Evolutionary conservation across 37 sponge, comb jelly and placozoan genomes (phyloP), one percentile per base, ranked within the genome.

Genomic region (Petrosia ficiformis): DNA sequence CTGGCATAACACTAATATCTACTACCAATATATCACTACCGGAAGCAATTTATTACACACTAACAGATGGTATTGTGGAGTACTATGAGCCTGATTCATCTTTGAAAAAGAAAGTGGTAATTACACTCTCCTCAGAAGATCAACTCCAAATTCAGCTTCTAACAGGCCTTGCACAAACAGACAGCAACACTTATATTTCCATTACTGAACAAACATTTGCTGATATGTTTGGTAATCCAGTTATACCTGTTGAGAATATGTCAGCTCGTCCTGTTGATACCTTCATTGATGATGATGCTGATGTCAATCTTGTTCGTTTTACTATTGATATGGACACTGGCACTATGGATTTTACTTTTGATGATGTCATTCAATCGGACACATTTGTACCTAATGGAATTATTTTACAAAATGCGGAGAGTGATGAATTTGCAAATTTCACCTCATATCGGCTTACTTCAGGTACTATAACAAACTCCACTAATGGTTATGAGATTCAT

Each of bases 321-420:
- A 88, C 86, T 2, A 70, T 95, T 56, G 93, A 95, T 42, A 39
- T 95, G 68, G 87, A 95, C 68, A 71, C 57, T 6, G 93, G 96
- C 22, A 85, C 57, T 22, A 73, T 95, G 63, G 82, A 87, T 30
- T 63, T 95, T 2, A 85, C 86, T 29, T 95, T 95, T 82, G 76
- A 85, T 82, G 96, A 95, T 70, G 84, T 95, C 29, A 29, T 60
- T 39, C 1, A 40, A 19, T 37, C 39, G 22, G 36, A 29, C 5
- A 72, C 81, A 22, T 93, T 93, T 42, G 67, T 41, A 1, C 76
- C 93, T n/a, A 67, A 80, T 5, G 84, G 71, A 0, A 76, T 89
- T 25, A 64, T 43, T 25, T 63, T 92, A 21, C 82, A 77, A 35
- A 82, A 80, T 79, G 76, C 81, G 2, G 22, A 39, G 26, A 68